These are phyloP conservation scores for Phalloptychus januarius DNA, from an alignment of 2,797 vertebrate species.

Conservation along the genomic window DNA sequence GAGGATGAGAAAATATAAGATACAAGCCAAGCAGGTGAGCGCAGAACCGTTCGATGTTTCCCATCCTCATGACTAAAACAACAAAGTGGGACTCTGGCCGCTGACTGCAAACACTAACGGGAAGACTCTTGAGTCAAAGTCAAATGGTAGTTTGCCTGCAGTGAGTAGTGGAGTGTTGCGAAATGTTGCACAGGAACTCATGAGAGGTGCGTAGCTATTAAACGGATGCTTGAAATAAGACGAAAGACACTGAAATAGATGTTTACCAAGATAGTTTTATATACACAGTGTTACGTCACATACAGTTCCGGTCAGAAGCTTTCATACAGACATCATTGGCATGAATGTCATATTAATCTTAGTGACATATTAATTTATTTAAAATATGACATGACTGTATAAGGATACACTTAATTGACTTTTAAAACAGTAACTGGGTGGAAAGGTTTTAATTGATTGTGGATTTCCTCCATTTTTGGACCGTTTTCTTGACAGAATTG, in stretches of 20 bases:
- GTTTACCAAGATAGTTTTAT: constrained; percentile 52
- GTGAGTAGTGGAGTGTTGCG: neutral
- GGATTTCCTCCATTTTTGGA: neutral
- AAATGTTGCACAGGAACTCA: neutral
- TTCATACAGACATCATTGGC: neutral
- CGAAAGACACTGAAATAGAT: neutral
- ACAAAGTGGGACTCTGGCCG: neutral
- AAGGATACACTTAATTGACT: neutral
- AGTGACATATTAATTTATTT: neutral
- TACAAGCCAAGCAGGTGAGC: constrained; percentile 28
- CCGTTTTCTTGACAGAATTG: neutral
- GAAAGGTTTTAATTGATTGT: neutral
- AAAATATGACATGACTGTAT: neutral
- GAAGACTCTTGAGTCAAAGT: neutral
- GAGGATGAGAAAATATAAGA: constrained; percentile 19
- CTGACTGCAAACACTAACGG: neutral
- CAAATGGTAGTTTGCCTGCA: neutral
- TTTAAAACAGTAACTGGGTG: neutral
- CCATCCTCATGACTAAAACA: constrained; percentile 18
- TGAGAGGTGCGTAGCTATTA: neutral
- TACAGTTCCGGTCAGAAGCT: neutral
- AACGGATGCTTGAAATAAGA: neutral
- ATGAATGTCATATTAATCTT: neutral
- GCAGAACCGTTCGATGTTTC: neutral
- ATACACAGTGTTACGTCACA: constrained; percentile 47